These are phyloP conservation scores for Anisognathus igniventris DNA, from an alignment of 2,797 vertebrate genomes.

Conservation along the genomic window DNA sequence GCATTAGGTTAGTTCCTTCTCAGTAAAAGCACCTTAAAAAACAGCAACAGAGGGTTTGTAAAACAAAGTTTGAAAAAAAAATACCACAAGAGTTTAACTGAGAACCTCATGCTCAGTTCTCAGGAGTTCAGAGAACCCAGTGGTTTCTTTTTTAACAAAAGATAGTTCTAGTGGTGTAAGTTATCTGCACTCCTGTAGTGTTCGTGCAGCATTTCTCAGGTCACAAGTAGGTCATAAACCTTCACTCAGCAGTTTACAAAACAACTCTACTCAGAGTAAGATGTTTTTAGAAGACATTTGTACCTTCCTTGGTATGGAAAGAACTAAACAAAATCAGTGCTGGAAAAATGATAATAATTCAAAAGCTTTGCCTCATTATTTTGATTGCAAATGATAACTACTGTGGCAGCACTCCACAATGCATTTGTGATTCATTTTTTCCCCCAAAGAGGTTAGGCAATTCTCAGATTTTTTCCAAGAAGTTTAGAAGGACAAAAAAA, in stretches of 20 bases:
- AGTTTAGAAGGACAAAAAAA: neutral
- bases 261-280: neutral
- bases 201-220: neutral
- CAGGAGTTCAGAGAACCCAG: slow-evolving; percentile 5
- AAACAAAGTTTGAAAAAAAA: neutral
- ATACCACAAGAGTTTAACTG: slow-evolving; percentile 2
- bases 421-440: neutral
- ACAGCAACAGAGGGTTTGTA: neutral
- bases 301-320: neutral
- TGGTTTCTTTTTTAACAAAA: slow-evolving; percentile 23
- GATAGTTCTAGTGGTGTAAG: neutral
- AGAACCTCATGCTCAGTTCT: neutral
- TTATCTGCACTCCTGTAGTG: neutral
- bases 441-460: neutral
- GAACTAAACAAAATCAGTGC: neutral
- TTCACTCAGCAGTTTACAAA: neutral
- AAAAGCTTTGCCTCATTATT: neutral
- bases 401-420: neutral
- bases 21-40: neutral
- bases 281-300: neutral
- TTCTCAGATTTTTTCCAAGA: neutral
- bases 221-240: slow-evolving; percentile 38
- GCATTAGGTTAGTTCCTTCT: neutral
- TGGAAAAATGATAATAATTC: neutral
- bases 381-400: neutral